Evolutionary conservation across 2,797 vertebrate species (phyloP).

Genomic region (Lutjanus campechanus): DNA sequence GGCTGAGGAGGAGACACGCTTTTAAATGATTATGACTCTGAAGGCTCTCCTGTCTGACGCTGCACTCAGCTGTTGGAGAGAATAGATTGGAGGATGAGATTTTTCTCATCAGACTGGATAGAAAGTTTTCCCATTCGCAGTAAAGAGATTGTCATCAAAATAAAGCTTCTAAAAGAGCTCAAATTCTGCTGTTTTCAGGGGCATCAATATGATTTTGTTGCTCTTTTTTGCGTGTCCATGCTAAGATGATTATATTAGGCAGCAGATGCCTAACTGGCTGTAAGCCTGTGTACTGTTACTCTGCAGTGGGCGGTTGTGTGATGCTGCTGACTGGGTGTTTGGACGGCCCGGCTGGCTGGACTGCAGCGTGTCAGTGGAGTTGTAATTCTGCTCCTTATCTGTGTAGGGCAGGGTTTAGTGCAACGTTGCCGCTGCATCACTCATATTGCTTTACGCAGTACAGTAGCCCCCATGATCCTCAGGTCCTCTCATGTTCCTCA

Average conservation of each 20-base stretch:
- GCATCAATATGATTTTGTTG: constrained; percentile 10
- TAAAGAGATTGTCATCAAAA: background rate
- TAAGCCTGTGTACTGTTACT: constrained; percentile 30
- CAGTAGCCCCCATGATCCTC: constrained; percentile 48
- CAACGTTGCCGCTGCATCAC: constrained; percentile 26
- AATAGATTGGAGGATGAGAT: constrained; percentile 14
- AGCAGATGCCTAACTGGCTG: constrained; percentile 43
- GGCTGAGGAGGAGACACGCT: constrained; percentile 31
- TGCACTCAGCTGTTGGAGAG: constrained; percentile 37
- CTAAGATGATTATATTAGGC: constrained; percentile 47
- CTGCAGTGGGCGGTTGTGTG: constrained; percentile 41
- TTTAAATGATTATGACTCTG: constrained; percentile 39
- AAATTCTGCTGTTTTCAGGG: constrained; percentile 12
- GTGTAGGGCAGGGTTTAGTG: constrained; percentile 52
- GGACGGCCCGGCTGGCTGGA: constrained; percentile 20
- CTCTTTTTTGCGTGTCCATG: constrained; percentile 1
- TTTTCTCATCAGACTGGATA: background rate
- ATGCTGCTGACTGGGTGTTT: constrained; percentile 53
- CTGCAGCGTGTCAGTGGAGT: constrained; percentile 50
- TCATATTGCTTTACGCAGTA: constrained; percentile 49
- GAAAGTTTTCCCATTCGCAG: constrained; percentile 14
- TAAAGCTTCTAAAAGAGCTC: background rate
- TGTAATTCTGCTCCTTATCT: constrained; percentile 66
- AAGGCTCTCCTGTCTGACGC: constrained; percentile 19
- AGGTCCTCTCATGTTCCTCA: constrained; percentile 34